These are phyloP conservation scores for Drosophila prolongata DNA, from an alignment of 2,888 invertebrate species.

Conservation along the genomic window DNA sequence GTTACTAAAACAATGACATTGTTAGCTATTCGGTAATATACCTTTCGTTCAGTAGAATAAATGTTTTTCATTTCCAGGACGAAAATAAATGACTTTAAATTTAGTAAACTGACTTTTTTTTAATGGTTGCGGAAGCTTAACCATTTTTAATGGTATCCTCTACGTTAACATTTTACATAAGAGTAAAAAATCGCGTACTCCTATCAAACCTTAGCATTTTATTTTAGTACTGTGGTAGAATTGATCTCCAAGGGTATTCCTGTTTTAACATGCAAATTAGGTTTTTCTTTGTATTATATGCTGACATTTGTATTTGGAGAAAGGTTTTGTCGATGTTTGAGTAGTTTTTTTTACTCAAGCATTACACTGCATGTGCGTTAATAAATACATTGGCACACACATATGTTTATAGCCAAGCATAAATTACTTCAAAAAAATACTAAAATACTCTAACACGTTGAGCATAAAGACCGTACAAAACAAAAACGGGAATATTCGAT, in stretches of 20 bases:
- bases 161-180: too few relatives aligned
- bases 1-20: too few relatives aligned
- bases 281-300: background rate
- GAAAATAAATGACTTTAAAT: too few relatives aligned
- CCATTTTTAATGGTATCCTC: too few relatives aligned
- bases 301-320: background rate
- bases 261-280: background rate
- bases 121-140: too few relatives aligned
- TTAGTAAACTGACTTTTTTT: too few relatives aligned
- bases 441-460: background rate
- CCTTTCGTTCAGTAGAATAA: too few relatives aligned
- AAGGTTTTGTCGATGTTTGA: background rate
- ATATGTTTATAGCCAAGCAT: background rate
- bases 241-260: background rate
- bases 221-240: too few relatives aligned
- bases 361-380: background rate
- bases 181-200: too few relatives aligned
- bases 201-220: too few relatives aligned
- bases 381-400: background rate
- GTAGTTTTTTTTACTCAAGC: background rate
- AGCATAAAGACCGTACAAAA: background rate
- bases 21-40: too few relatives aligned
- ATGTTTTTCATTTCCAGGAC: too few relatives aligned
- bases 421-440: background rate
- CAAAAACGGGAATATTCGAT: constrained; percentile 36